Conservation (phyloP, 2,888 invertebrate species). For the Sinohyriopsis cumingii region DNA sequence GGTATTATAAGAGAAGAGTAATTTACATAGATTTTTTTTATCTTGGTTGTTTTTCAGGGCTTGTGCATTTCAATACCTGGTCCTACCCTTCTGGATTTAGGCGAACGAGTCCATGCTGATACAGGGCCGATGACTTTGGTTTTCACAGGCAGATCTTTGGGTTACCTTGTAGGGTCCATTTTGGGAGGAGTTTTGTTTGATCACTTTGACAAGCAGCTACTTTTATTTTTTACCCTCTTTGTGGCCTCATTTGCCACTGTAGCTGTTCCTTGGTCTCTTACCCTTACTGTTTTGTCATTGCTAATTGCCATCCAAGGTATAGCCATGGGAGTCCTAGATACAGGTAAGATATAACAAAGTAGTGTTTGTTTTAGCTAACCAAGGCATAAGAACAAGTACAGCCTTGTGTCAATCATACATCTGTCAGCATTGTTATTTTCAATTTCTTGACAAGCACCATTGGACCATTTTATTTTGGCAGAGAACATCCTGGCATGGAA, state of each 20-base stretch:
- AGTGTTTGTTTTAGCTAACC: neutral
- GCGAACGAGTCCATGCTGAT: slow-evolving; percentile 62
- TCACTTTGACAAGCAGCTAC: slow-evolving; percentile 68
- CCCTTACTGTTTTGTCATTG: slow-evolving; percentile 62
- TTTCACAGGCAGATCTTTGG: slow-evolving; percentile 71
- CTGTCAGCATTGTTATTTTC: too few species aligned
- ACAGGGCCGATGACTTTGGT: slow-evolving; percentile 68
- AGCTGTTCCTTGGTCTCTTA: slow-evolving; percentile 70
- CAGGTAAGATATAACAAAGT: slow-evolving; percentile 44
- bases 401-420: too few species aligned
- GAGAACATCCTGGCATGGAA: too few species aligned
- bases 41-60: slow-evolving; percentile 63
- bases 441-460: too few species aligned
- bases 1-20: too few species aligned
- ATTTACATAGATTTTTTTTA: neutral
- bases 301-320: slow-evolving; percentile 70
- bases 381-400: too few species aligned
- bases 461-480: too few species aligned
- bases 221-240: slow-evolving; percentile 70
- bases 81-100: slow-evolving; percentile 71
- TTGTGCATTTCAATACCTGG: slow-evolving; percentile 72
- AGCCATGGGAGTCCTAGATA: slow-evolving; percentile 71
- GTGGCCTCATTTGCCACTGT: slow-evolving; percentile 70
- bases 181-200: slow-evolving; percentile 69
- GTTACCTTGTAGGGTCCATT: slow-evolving; percentile 72